Conservation (phyloP, 2,888 invertebrate genomes). For the Papilio demoleus region DNA sequence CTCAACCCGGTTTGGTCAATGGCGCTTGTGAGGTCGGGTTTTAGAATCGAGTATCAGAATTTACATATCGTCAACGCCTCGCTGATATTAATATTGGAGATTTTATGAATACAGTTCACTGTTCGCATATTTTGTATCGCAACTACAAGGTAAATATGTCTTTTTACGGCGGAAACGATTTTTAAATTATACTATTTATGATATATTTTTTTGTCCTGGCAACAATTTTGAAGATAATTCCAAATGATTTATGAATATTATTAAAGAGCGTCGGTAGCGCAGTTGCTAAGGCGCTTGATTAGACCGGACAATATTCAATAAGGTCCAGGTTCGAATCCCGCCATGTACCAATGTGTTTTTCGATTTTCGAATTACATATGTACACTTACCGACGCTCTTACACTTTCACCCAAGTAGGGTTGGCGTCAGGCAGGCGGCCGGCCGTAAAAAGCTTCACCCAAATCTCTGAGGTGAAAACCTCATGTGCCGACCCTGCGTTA, state of each 20-base stretch:
- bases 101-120: constrained; percentile 16
- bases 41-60: constrained; percentile 43
- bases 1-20: constrained; percentile 38
- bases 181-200: background rate
- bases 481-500: too few relatives aligned
- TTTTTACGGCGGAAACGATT: background rate
- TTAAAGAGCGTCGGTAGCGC: background rate
- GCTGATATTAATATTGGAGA: constrained; percentile 9
- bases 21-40: constrained; percentile 42
- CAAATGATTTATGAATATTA: background rate
- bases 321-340: too few relatives aligned
- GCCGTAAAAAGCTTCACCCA: too few relatives aligned
- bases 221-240: background rate
- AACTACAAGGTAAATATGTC: background rate
- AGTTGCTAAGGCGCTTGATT: background rate
- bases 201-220: background rate
- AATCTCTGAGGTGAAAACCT: too few relatives aligned
- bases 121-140: background rate
- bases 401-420: too few relatives aligned
- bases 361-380: too few relatives aligned
- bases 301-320: too few relatives aligned
- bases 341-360: too few relatives aligned
- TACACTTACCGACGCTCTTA: too few relatives aligned
- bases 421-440: too few relatives aligned
- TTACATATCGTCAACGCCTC: constrained; percentile 37